Percentiles rank a stretch among this genome's conserved stretches.
Evolutionary conservation across 64 coral and sea anemone species (phyloP).

Genomic region (Stylophora pistillata): DNA sequence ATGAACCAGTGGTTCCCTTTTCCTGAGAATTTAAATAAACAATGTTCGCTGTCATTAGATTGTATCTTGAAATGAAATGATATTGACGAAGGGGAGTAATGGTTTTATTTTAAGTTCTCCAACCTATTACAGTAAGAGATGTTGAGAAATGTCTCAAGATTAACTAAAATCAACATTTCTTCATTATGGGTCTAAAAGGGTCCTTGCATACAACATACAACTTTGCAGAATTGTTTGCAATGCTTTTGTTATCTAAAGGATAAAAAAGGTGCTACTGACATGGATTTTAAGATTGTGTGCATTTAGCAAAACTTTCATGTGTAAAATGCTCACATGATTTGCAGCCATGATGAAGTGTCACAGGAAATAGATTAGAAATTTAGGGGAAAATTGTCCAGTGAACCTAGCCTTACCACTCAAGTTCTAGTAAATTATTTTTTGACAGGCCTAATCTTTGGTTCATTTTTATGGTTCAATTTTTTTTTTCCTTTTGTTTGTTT

Average conservation of each 20-base stretch:
- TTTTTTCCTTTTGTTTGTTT: too few species aligned
- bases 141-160: neutral
- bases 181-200: neutral
- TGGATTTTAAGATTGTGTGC: neutral
- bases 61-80: neutral
- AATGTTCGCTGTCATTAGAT: neutral
- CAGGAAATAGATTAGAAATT: too few species aligned
- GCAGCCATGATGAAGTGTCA: too few species aligned
- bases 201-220: neutral
- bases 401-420: too few species aligned
- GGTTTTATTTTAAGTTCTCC: neutral
- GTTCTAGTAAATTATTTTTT: too few species aligned
- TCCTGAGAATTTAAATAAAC: neutral
- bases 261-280: slow-evolving; percentile 8
- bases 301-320: neutral
- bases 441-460: too few species aligned
- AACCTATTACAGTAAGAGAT: neutral
- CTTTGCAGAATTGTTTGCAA: neutral
- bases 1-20: neutral
- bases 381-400: too few species aligned
- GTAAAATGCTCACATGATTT: neutral
- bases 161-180: neutral
- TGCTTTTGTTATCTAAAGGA: neutral
- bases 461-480: too few species aligned
- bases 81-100: neutral